phyloP scores from a whole-genome alignment of 2,888 invertebrate species.

The Amblyjoppa fuscipennis region DNA sequence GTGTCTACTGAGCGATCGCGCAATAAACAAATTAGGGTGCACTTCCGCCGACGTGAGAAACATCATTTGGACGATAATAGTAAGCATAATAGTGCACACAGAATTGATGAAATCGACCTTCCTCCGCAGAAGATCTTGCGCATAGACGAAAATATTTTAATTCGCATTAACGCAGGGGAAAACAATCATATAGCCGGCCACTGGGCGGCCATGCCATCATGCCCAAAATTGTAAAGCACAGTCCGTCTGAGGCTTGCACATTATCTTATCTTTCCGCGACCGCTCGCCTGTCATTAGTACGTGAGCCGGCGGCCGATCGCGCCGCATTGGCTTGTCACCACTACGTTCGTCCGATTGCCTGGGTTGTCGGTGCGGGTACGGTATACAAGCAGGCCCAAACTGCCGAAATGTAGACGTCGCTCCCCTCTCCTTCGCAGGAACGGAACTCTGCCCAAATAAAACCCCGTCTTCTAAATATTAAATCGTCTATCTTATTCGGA shows the following conservation, averaged over 20 bases:
- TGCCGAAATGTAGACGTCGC: no score
- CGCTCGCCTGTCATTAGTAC: no score
- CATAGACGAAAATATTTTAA: background rate
- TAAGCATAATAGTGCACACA: background rate
- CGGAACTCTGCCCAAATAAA: no score
- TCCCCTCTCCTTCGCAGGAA: no score
- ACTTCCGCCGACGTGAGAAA: background rate
- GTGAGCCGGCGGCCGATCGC: no score
- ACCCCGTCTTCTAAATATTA: no score
- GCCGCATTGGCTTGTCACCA: no score
- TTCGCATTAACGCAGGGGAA: no score
- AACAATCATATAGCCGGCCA: background rate
- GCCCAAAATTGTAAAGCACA: background rate
- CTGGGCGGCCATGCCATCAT: background rate
- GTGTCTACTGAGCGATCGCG: background rate
- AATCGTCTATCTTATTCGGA: no score
- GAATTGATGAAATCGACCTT: conserved; percentile 1
- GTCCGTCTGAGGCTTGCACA: background rate
- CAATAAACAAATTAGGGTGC: background rate
- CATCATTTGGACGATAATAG: background rate
- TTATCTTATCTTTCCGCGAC: background rate
- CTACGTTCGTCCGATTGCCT: no score
- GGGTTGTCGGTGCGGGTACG: no score
- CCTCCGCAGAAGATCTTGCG: background rate
- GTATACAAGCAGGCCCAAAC: no score